These are phyloP conservation scores for Tetragonula carbonaria DNA, from an alignment of 2,888 invertebrate species.

Conservation along the genomic window DNA sequence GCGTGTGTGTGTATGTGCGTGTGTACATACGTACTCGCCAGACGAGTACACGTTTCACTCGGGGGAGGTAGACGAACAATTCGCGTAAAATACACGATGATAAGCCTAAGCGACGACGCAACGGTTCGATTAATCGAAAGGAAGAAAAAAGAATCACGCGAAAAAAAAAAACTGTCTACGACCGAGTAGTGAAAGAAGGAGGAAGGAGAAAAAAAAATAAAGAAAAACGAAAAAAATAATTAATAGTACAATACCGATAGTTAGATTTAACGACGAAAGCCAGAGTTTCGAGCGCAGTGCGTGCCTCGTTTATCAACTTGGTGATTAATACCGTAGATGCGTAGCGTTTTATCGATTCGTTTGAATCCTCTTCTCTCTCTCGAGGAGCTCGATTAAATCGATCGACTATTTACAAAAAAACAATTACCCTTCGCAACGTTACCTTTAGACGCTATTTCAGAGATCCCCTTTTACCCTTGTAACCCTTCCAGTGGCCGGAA, in stretches of 20 bases:
- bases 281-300: slow-evolving; percentile 58
- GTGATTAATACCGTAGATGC: slow-evolving; percentile 54
- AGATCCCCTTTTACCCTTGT: neutral
- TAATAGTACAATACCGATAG: slow-evolving; percentile 61
- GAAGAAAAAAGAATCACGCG: slow-evolving; percentile 17
- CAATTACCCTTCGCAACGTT: slow-evolving; percentile 47
- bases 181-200: slow-evolving; percentile 46
- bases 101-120: slow-evolving; percentile 59
- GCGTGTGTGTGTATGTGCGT: neutral
- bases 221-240: slow-evolving; percentile 9
- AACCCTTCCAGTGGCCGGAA: slow-evolving; percentile 18
- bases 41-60: slow-evolving; percentile 21
- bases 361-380: slow-evolving; percentile 37
- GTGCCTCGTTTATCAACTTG: slow-evolving; percentile 64
- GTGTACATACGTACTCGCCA: slow-evolving; percentile 10
- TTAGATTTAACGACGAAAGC: slow-evolving; percentile 39
- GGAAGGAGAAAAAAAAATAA: neutral
- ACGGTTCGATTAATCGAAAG: slow-evolving; percentile 44
- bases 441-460: slow-evolving; percentile 23
- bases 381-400: slow-evolving; percentile 41
- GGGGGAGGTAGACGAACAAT: slow-evolving; percentile 12
- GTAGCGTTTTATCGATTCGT: slow-evolving; percentile 54
- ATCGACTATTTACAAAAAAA: slow-evolving; percentile 41
- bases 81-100: slow-evolving; percentile 3
- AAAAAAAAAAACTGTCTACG: slow-evolving; percentile 11